Percentiles rank a stretch among this genome's conserved stretches.
Evolutionary conservation across 2,797 vertebrate genomes (phyloP).

Genomic region (Miichthys miiuy): DNA sequence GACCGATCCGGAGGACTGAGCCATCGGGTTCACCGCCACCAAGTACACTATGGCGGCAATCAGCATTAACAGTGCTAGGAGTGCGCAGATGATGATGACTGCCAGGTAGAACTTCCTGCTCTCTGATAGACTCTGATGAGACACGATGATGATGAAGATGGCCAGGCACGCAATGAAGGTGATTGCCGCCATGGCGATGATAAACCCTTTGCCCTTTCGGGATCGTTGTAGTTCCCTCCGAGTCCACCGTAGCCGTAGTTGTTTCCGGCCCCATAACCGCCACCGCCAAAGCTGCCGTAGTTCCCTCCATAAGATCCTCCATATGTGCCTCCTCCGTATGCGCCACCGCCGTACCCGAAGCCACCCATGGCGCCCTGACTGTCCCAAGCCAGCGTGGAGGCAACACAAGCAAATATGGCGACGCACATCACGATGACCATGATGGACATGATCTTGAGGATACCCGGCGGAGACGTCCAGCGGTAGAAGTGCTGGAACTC

Average conservation of each 20-base stretch:
- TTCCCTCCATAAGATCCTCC: slow-evolving; percentile 6
- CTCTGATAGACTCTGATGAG: slow-evolving; percentile 82
- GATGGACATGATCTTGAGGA: slow-evolving; percentile 91
- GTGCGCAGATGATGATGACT: slow-evolving; percentile 83
- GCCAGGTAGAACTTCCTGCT: slow-evolving; percentile 89
- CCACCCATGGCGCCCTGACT: slow-evolving; percentile 74
- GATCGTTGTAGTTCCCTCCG: slow-evolving; percentile 89
- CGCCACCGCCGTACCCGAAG: slow-evolving; percentile 42
- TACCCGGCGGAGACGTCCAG: slow-evolving; percentile 91
- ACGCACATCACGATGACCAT: slow-evolving; percentile 87
- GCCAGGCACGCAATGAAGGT: slow-evolving; percentile 84
- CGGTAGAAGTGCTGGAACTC: slow-evolving; percentile 93
- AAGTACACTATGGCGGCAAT: slow-evolving; percentile 92
- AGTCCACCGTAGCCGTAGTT: slow-evolving; percentile 82
- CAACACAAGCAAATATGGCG: slow-evolving; percentile 92
- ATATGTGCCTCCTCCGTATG: rapidly evolving
- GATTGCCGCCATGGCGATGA: slow-evolving; percentile 89
- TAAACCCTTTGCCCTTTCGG: slow-evolving; percentile 89
- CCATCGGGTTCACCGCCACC: slow-evolving; percentile 90
- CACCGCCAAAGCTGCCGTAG: slow-evolving; percentile 65
- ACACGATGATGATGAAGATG: slow-evolving; percentile 88
- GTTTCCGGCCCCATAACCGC: slow-evolving; percentile 61
- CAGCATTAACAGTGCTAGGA: slow-evolving; percentile 87
- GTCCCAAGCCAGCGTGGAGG: slow-evolving; percentile 93
- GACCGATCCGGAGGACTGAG: slow-evolving; percentile 86